phyloP scores from a whole-genome alignment of 2,888 invertebrate species.

The Cantharis rufa region DNA sequence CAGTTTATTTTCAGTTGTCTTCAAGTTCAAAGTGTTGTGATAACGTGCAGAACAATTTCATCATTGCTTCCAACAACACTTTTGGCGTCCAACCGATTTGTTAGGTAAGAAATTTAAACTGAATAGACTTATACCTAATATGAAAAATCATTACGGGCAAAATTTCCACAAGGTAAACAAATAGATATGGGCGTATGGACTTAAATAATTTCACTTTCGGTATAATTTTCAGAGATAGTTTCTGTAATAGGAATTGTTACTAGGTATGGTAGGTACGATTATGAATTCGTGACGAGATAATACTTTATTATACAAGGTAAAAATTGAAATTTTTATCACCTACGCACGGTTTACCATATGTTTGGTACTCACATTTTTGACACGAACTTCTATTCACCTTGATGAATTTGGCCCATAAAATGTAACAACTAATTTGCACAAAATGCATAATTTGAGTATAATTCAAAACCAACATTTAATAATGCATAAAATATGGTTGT shows the following conservation, averaged over 20 bases:
- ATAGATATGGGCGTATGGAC: neutral
- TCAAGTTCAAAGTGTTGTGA: constrained; percentile 20
- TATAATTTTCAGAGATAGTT: neutral
- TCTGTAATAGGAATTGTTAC: neutral
- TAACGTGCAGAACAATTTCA: neutral
- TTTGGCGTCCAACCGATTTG: neutral
- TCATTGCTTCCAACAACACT: neutral
- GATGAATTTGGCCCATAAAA: neutral
- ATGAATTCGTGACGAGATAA: neutral
- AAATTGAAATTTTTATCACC: neutral
- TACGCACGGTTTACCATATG: neutral
- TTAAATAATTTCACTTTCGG: neutral
- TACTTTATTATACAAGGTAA: neutral
- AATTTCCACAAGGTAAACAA: neutral
- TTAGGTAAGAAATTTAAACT: neutral
- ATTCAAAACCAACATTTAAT: neutral
- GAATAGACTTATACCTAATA: too few species aligned
- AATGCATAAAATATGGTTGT: neutral
- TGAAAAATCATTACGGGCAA: neutral
- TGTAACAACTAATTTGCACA: neutral
- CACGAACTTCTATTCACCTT: neutral
- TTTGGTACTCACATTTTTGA: neutral
- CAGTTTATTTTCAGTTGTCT: constrained; percentile 14
- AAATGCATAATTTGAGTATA: neutral
- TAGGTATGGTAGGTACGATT: neutral